Base-by-base conservation (phyloP, 2,113 vertebrate species). In the Corvus cornix region DNA sequence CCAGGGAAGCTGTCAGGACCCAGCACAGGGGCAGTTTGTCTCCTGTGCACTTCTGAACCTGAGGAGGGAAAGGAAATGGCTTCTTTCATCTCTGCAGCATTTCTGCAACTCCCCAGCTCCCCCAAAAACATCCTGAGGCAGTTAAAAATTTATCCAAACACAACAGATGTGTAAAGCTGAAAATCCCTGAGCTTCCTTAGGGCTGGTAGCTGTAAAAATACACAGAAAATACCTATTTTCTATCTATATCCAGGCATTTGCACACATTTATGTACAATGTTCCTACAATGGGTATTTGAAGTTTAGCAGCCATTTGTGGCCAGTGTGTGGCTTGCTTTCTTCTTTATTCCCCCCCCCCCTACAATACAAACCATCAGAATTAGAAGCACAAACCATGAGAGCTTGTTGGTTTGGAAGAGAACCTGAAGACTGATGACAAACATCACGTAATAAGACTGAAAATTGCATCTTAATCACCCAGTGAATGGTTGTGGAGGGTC, bases 401-500 rank as follows among this genome's bases (percentile, higher is more conserved):
- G 23, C 43, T 31, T 13, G 30, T 26, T 77, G 60, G 53, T 41
- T 93, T 24, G 1, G 56, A 46, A 67, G 21, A 58, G 60, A 72
- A 30, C 46, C 18, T 10, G 78, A 28, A 69, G 16, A 1, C 11
- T 11, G 24, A 46, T 0, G 5, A 3, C 43, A 68, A 53, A 27
- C 18, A 14, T 16, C 31, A 6, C 33, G 8, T 9, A 13, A 6
- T 37, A 35, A 37, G 63, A 67, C 26, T 48, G 75, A 39, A 27
- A 1, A 3, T 4, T 11, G 10, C 28, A 20, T 23, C 52, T n/a
- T 23, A 44, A 3, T 18, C 66, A 41, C 16, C 6, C 60, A 3
- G 21, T 1, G 2, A 56, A 6, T 58, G 13, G 0, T 4, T 4
- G 33, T 0, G 0, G 46, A 28, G 56, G 60, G n/a, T 48, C 89